phyloP scores from a whole-genome alignment of 2,797 vertebrate genomes.

The Poecile montanus region DNA sequence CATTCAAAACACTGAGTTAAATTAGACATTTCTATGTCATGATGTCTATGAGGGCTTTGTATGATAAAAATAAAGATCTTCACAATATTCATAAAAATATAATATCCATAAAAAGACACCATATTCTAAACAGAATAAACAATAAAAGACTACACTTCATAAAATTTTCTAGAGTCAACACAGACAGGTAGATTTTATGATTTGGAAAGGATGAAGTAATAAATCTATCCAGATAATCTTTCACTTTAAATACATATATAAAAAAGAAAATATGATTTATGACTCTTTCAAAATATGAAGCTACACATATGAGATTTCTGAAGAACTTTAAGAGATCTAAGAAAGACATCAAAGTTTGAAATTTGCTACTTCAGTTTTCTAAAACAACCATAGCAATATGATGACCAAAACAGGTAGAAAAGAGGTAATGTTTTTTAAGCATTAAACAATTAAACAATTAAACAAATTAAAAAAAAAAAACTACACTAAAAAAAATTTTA shows the following conservation, averaged over 20 bases:
- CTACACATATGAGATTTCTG: accelerated
- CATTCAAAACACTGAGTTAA: background rate
- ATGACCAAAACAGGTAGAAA: background rate
- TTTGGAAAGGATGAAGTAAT: background rate
- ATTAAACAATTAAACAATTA: background rate
- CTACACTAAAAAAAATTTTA: background rate
- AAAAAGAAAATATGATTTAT: background rate
- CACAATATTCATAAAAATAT: background rate
- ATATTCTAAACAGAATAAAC: background rate
- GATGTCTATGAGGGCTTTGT: background rate
- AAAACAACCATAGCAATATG: background rate
- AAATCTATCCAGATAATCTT: background rate
- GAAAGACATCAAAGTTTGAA: background rate
- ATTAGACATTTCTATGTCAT: background rate
- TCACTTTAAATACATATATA: background rate
- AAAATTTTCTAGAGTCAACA: background rate
- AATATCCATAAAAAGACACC: background rate
- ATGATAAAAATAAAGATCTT: background rate
- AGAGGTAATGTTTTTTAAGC: background rate
- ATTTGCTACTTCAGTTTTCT: background rate
- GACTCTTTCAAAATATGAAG: background rate
- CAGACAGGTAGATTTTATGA: background rate
- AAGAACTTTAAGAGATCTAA: background rate
- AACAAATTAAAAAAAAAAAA: too few species aligned
- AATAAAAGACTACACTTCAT: background rate